Evolutionary conservation across 1,140 invertebrate genomes (phyloP).

Genomic region (Diprion similis): DNA sequence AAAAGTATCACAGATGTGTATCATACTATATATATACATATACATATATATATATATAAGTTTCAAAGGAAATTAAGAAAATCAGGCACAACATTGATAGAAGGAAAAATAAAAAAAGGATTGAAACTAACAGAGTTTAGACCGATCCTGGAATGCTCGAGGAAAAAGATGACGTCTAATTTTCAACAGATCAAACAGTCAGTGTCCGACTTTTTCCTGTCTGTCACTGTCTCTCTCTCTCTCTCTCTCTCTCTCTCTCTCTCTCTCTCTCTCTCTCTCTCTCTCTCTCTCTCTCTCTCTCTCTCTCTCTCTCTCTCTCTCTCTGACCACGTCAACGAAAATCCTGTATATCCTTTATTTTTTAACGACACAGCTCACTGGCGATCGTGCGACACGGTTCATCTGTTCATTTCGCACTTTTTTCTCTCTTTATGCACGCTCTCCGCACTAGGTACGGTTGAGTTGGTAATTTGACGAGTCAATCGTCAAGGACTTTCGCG

Average conservation of each 20-base stretch:
- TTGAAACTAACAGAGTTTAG: background rate
- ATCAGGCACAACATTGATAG: too few relatives aligned
- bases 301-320: background rate
- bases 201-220: too few relatives aligned
- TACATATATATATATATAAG: too few relatives aligned
- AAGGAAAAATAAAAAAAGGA: too few relatives aligned
- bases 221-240: too few relatives aligned
- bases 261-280: background rate
- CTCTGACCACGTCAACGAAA: background rate
- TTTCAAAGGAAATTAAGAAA: too few relatives aligned
- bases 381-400: slow-evolving; percentile 1
- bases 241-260: slow-evolving; percentile 19
- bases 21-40: too few relatives aligned
- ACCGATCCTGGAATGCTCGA: background rate
- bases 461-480: background rate
- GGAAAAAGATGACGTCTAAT: slow-evolving; percentile 5
- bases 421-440: background rate
- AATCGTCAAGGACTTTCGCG: background rate
- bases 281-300: too few relatives aligned
- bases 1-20: too few relatives aligned
- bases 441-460: background rate
- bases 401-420: slow-evolving; percentile 3
- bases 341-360: slow-evolving; percentile 5
- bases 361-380: slow-evolving; percentile 1
- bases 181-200: slow-evolving; percentile 3